These are phyloP conservation scores for Rousettus leschenaultii DNA, from an alignment of 2,113 vertebrate species.

Conservation along the genomic window DNA sequence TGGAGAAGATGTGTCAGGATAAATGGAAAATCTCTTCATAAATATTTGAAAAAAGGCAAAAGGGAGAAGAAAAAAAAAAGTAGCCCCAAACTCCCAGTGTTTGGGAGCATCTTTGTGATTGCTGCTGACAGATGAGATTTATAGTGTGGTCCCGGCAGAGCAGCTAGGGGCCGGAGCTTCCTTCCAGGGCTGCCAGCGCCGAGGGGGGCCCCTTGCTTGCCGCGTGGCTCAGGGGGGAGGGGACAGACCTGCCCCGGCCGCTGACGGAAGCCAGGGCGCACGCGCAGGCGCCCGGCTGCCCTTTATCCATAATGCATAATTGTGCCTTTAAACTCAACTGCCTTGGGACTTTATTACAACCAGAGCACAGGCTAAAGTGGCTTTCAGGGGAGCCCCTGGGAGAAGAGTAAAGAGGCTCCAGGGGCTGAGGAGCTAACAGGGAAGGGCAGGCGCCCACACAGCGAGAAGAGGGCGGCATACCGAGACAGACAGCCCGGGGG, in stretches of 20 bases:
- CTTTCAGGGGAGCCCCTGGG: background rate
- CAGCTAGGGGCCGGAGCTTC: rapidly evolving
- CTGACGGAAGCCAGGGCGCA: background rate
- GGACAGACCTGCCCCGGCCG: constrained; percentile 3
- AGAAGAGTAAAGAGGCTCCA: background rate
- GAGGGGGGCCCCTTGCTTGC: background rate
- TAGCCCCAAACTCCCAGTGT: background rate
- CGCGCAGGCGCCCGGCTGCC: background rate
- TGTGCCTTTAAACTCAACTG: constrained; percentile 1
- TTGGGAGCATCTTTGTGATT: background rate
- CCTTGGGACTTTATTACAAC: constrained; percentile 29
- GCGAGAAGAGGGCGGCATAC: rapidly evolving
- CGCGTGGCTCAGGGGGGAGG: background rate
- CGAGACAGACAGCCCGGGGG: rapidly evolving
- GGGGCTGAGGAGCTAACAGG: background rate
- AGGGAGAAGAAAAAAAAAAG: background rate
- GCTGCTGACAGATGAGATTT: background rate
- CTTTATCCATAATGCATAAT: constrained; percentile 20
- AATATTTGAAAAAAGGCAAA: constrained; percentile 62
- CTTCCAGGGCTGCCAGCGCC: background rate
- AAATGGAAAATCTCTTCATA: constrained; percentile 68
- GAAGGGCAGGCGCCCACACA: background rate
- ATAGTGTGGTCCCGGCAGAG: background rate
- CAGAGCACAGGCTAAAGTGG: background rate
- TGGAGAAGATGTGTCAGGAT: constrained; percentile 72